A percentile compares a stretch with the other conserved stretches of the same genome.
Evolutionary conservation across 2,888 invertebrate genomes (phyloP).

Genomic region (Acronicta leporina): DNA sequence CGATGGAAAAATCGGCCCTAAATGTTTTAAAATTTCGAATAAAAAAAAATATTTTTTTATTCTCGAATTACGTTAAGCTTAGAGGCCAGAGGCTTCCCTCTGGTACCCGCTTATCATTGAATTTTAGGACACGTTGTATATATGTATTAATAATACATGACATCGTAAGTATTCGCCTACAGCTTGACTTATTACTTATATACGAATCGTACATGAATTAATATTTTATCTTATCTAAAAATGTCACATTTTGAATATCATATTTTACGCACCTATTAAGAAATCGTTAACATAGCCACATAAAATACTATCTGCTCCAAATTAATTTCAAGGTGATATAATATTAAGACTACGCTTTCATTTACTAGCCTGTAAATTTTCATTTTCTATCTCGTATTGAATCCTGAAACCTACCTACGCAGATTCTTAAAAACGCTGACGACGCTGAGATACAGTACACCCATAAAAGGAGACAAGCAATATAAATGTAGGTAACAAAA

Average conservation of each 20-base stretch:
- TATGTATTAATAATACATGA: no score
- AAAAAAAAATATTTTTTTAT: no score
- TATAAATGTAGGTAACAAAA: background rate
- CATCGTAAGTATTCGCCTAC: slow-evolving; percentile 23
- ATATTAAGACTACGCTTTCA: slow-evolving; percentile 20
- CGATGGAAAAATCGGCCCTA: no score
- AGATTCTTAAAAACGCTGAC: background rate
- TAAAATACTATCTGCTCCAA: slow-evolving; percentile 27
- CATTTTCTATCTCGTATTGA: no score
- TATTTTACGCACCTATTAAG: slow-evolving; percentile 38
- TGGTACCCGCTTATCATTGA: no score
- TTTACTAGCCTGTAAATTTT: background rate
- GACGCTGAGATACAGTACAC: background rate
- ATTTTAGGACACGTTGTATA: no score
- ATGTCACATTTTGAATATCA: slow-evolving; percentile 41
- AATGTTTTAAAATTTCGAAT: no score
- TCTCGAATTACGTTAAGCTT: no score
- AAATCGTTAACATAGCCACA: slow-evolving; percentile 16
- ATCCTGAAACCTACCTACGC: no score
- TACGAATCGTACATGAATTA: slow-evolving; percentile 39
- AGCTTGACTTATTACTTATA: slow-evolving; percentile 1
- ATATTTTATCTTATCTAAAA: slow-evolving; percentile 48
- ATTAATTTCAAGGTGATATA: slow-evolving; percentile 43
- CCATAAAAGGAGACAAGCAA: background rate
- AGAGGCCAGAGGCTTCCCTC: no score